Evolutionary conservation across 2,113 vertebrate species (phyloP).

Genomic region (Chrysemys picta): DNA sequence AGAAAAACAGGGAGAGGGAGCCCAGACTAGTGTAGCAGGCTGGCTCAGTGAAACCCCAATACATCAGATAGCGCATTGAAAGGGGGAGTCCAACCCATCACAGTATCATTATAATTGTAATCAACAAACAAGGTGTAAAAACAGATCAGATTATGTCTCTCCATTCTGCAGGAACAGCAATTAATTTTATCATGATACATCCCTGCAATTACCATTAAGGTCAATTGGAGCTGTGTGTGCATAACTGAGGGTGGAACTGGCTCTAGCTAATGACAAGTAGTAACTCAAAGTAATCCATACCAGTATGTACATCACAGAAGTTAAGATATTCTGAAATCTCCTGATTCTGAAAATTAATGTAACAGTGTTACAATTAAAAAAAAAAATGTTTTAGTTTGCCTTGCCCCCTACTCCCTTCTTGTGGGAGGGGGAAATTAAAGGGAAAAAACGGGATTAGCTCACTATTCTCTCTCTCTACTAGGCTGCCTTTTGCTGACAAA

Average conservation of each 20-base stretch:
- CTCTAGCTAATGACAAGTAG: background rate
- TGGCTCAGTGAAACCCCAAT: too few species aligned
- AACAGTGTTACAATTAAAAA: background rate
- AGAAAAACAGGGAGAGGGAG: too few species aligned
- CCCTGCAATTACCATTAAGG: background rate
- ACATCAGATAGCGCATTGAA: too few species aligned
- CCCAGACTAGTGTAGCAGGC: too few species aligned
- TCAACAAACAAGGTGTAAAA: background rate
- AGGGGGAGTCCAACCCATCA: too few species aligned
- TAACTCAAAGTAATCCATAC: rapidly evolving
- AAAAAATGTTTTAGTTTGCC: background rate
- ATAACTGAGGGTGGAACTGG: background rate
- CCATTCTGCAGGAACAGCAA: background rate
- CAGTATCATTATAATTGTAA: background rate
- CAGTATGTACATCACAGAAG: rapidly evolving
- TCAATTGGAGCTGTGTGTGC: background rate
- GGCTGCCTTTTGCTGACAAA: background rate
- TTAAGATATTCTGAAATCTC: background rate
- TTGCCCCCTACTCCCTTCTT: background rate
- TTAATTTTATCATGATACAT: background rate
- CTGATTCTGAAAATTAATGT: background rate
- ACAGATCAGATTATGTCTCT: background rate
- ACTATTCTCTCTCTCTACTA: background rate
- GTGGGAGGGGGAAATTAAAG: background rate
- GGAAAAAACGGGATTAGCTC: background rate